Evolutionary conservation across 2,797 vertebrate genomes (phyloP).

Genomic region (Clarias fuscus): DNA sequence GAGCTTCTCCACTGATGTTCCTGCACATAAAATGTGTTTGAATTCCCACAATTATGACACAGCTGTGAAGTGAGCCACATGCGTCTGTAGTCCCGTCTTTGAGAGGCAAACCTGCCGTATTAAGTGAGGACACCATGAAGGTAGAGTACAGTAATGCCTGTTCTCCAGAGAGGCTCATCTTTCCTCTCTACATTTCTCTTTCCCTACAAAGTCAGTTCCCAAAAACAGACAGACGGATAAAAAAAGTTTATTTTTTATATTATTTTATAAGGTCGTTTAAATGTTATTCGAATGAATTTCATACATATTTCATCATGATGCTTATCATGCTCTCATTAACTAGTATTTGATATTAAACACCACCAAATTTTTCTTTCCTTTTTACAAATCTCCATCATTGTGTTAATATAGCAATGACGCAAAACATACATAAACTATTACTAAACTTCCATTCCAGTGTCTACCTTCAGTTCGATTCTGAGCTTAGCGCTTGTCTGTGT

Average conservation of each 20-base stretch:
- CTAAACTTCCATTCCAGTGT: neutral
- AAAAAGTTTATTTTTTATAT: constrained; percentile 33
- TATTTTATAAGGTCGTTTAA: constrained; percentile 54
- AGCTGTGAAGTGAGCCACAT: constrained; percentile 53
- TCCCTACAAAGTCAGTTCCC: constrained; percentile 49
- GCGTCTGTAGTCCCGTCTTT: constrained; percentile 56
- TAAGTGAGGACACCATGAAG: constrained; percentile 58
- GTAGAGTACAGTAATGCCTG: constrained; percentile 57
- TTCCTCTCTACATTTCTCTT: constrained; percentile 50
- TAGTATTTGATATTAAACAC: constrained; percentile 27
- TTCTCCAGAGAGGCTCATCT: constrained; percentile 53
- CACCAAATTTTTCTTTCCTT: neutral
- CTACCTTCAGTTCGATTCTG: neutral
- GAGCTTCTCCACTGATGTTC: constrained; percentile 57
- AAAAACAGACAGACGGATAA: constrained; percentile 29
- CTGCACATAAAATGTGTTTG: constrained; percentile 59
- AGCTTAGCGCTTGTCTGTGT: neutral
- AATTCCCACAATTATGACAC: constrained; percentile 61
- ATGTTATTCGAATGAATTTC: constrained; percentile 57
- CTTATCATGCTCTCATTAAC: constrained; percentile 35
- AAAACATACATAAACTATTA: neutral
- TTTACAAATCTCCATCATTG: neutral
- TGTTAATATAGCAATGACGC: neutral
- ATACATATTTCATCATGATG: constrained; percentile 57
- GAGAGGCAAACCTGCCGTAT: constrained; percentile 54